Evolutionary conservation across 2,888 invertebrate species (phyloP).

Genomic region (Chalcis sispes): DNA sequence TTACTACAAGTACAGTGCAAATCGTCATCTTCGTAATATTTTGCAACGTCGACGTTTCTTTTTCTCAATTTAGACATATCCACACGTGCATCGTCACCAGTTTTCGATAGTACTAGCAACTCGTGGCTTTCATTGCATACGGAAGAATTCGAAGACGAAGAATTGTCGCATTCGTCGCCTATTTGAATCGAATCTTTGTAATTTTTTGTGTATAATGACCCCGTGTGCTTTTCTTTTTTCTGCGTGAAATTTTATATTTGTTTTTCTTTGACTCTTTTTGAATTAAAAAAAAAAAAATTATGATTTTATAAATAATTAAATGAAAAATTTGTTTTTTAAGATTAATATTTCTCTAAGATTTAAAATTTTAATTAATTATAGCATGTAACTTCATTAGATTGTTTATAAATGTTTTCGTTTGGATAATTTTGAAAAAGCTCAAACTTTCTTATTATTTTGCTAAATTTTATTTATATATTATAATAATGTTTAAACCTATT

Average conservation of each 20-base stretch:
- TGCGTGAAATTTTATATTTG: conserved; percentile 44
- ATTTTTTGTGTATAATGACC: conserved; percentile 25
- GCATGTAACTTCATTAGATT: background rate
- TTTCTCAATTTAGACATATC: conserved; percentile 12
- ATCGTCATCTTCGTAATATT: background rate
- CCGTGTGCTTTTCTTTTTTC: conserved; percentile 45
- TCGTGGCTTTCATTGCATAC: background rate
- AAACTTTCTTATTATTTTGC: too few relatives aligned
- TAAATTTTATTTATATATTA: background rate
- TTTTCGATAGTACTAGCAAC: background rate
- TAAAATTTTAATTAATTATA: background rate
- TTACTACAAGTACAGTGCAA: background rate
- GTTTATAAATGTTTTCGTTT: too few relatives aligned
- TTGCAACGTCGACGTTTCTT: background rate
- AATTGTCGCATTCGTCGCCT: conserved; percentile 14
- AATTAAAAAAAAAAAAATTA: background rate
- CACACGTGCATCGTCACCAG: background rate
- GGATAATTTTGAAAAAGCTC: too few relatives aligned
- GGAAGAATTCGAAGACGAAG: conserved; percentile 28
- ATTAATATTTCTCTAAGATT: background rate
- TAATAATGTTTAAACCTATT: background rate
- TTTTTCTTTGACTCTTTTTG: conserved; percentile 16
- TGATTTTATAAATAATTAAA: background rate
- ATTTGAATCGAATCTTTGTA: conserved; percentile 47
- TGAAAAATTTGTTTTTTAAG: background rate